Percentiles rank a stretch among this genome's conserved stretches.
phyloP scores from a whole-genome alignment of 2,888 invertebrate genomes.

The Geophilus truncorum region DNA sequence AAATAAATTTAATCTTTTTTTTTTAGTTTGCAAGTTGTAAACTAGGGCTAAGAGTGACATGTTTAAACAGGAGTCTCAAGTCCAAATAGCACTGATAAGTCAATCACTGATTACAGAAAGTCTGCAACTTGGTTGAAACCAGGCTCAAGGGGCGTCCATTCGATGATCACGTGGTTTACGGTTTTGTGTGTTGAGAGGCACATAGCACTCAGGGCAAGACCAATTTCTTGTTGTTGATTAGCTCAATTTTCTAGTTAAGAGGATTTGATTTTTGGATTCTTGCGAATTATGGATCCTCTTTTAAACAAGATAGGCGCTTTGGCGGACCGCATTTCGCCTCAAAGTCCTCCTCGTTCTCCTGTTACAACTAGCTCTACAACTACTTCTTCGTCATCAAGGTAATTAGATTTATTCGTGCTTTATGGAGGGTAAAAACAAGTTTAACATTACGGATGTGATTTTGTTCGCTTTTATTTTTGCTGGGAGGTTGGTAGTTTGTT shows the following conservation, averaged over 20 bases:
- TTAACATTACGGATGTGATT: background rate
- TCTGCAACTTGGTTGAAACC: conserved; percentile 10
- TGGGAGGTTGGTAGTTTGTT: background rate
- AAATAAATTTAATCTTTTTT: background rate
- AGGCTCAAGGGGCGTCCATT: conserved; percentile 24
- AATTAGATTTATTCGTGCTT: background rate
- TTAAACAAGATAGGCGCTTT: conserved; percentile 6
- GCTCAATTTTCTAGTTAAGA: conserved; percentile 7
- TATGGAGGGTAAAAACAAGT: too few relatives aligned
- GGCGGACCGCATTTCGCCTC: conserved; percentile 18
- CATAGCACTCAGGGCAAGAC: background rate
- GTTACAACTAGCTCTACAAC: background rate
- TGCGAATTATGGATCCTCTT: conserved; percentile 7
- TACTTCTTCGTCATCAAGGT: background rate
- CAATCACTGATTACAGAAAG: background rate
- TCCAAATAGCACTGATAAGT: conserved; percentile 27
- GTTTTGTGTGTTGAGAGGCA: conserved; percentile 20
- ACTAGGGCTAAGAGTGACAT: background rate
- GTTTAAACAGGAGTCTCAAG: conserved; percentile 22
- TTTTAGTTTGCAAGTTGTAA: background rate
- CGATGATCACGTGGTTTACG: conserved; percentile 7
- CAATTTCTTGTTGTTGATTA: background rate
- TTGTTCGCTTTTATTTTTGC: background rate
- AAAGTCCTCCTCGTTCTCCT: conserved; percentile 12
- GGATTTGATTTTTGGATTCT: background rate